Evolutionary conservation across 2,888 invertebrate species (phyloP), one percentile per base, ranked within the genome.

Genomic region (Dynastes tityus): DNA sequence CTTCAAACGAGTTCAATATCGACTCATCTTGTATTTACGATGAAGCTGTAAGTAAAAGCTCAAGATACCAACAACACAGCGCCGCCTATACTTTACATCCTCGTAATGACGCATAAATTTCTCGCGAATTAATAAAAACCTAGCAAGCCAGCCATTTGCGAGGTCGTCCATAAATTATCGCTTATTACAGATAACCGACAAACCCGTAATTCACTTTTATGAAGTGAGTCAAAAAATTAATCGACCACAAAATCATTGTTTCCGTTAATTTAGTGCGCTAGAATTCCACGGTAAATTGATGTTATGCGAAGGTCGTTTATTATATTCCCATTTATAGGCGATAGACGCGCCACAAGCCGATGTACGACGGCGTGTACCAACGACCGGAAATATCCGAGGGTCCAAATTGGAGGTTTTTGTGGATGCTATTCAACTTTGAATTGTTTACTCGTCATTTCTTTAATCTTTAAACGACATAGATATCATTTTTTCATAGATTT

Each of bases 171-270:
- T 73, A 58, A 58, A 58, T 58, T 40, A 40, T 61, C 58, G 29
- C 55, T 40, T 73, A 73, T 73, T 58, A 68, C 51, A 13, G 58
- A 55, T 37, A n/a, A 16, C 58, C 13, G 16, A 53, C 73, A 58
- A 61, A 58, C 51, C 22, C 58, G 58, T 73, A 73, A 73, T 73
- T 73, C 73, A 37, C 55, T 45, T 32, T 67, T 67, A 67, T 76
- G 27, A 76, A 55, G 27, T 40, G 55, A 67, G 37, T 77, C 76
- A 77, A 71, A 68, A 45, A 77, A 63, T 77, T 77, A 77, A 71
- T 77, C 63, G 77, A 71, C 77, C 77, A 58, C 76, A 65, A 58
- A 71, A 71, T 70, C 63, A 77, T 77, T 77, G 71, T 77, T 71
- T 77, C 51, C 70, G 77, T 71, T 77, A 77, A 77, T 77, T 77